Conservation (phyloP, 2,797 vertebrate species). For the Xerus rutilus region DNA sequence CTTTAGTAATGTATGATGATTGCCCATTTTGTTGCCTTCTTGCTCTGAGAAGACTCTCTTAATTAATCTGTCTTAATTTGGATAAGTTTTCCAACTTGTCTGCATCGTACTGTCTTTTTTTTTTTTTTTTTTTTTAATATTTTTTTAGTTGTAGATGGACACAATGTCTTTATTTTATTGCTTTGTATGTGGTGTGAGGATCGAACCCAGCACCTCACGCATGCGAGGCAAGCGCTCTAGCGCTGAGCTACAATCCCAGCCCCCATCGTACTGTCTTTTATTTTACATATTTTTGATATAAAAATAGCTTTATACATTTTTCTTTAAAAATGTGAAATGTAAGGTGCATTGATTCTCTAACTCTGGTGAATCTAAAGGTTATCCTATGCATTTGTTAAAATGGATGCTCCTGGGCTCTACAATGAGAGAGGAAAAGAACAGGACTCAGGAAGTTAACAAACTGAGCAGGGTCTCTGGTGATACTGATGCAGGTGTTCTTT, state of each 20-base stretch:
- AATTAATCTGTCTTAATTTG: not conserved
- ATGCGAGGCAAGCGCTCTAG: too few relatives aligned
- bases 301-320: conserved; percentile 18
- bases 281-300: not conserved
- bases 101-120: not conserved
- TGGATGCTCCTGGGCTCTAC: not conserved
- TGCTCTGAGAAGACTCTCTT: not conserved
- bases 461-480: not conserved
- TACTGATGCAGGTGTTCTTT: not conserved
- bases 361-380: not conserved
- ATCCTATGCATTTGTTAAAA: not conserved
- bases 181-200: too few relatives aligned
- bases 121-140: too few relatives aligned
- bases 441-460: not conserved
- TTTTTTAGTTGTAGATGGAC: too few relatives aligned
- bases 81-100: conserved; percentile 11
- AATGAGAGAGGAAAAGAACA: not conserved
- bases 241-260: too few relatives aligned
- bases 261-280: not conserved
- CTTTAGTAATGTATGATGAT: not conserved
- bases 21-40: not conserved
- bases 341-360: not conserved
- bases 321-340: not conserved
- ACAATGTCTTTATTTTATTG: too few relatives aligned
- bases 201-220: too few relatives aligned